Conservation (phyloP, 2,113 vertebrate species). For the Mobula hypostoma region DNA sequence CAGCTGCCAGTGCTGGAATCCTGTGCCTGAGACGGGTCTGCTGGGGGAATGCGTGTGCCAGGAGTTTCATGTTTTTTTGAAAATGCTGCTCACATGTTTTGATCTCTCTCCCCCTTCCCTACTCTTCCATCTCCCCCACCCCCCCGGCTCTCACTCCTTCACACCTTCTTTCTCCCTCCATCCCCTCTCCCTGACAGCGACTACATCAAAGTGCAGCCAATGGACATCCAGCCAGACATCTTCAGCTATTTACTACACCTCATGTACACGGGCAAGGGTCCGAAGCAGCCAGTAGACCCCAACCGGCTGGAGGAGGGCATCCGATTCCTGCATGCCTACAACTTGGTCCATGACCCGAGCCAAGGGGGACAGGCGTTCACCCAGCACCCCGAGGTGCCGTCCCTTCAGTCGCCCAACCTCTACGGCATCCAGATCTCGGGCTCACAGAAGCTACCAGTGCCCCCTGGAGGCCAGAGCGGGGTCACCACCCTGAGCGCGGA, state of each 20-base stretch:
- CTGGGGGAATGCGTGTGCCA: too few species aligned
- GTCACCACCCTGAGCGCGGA: not conserved
- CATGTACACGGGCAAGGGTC: constrained; percentile 92
- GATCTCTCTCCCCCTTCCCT: not conserved
- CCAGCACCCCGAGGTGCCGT: constrained; percentile 50
- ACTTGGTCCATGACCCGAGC: constrained; percentile 69
- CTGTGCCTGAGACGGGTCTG: too few species aligned
- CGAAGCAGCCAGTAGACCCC: constrained; percentile 82
- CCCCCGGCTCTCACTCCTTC: not conserved
- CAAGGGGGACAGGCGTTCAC: constrained; percentile 62
- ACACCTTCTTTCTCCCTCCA: too few species aligned
- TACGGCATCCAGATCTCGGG: constrained; percentile 95
- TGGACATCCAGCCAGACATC: constrained; percentile 94
- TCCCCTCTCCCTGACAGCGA: constrained; percentile 60
- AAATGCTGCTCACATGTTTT: too few species aligned
- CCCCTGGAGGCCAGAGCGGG: not conserved
- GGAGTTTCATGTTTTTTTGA: too few species aligned
- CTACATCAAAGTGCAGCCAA: constrained; percentile 96
- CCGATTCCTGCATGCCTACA: constrained; percentile 89
- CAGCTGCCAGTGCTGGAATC: too few species aligned
- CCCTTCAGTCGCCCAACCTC: constrained; percentile 80
- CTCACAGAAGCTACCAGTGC: constrained; percentile 60
- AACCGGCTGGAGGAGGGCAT: constrained; percentile 87
- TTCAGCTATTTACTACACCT: constrained; percentile 97
- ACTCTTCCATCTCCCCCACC: too few species aligned